Conservation (phyloP, 1,140 invertebrate species). For the Andrena cerasifolii region DNA sequence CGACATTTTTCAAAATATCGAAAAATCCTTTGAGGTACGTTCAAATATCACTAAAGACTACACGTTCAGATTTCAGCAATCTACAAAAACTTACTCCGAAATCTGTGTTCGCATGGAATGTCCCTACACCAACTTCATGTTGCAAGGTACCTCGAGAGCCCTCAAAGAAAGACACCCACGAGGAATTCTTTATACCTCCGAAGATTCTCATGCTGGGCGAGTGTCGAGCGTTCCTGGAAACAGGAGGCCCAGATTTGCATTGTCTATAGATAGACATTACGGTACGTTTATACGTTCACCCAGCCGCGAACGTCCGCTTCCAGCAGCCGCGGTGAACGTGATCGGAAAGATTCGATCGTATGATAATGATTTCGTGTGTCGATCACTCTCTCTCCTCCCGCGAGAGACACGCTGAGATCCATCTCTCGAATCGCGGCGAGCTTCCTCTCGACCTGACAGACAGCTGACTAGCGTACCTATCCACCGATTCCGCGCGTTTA, state of each 20-base stretch:
- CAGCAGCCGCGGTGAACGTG: conserved; percentile 33
- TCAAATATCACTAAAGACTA: too few species aligned
- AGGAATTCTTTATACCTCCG: conserved; percentile 27
- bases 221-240: conserved; percentile 35
- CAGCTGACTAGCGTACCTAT: conserved; percentile 31
- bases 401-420: conserved; percentile 33
- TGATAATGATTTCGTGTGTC: conserved; percentile 60
- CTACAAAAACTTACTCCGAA: too few species aligned
- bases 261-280: conserved; percentile 36
- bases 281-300: conserved; percentile 44
- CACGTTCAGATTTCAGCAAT: too few species aligned
- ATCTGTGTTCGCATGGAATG: too few species aligned
- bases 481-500: conserved; percentile 44
- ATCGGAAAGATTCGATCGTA: conserved; percentile 53
- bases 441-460: conserved; percentile 39
- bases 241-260: conserved; percentile 48
- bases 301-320: conserved; percentile 40
- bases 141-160: too few species aligned
- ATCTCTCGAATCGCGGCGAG: conserved; percentile 30
- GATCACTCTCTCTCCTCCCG: conserved; percentile 28
- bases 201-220: conserved; percentile 29
- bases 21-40: too few species aligned
- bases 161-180: background rate
- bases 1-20: too few species aligned
- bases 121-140: too few species aligned